phyloP scores from a whole-genome alignment of 2,797 vertebrate species.

The Schizopygopsis malacanthus region DNA sequence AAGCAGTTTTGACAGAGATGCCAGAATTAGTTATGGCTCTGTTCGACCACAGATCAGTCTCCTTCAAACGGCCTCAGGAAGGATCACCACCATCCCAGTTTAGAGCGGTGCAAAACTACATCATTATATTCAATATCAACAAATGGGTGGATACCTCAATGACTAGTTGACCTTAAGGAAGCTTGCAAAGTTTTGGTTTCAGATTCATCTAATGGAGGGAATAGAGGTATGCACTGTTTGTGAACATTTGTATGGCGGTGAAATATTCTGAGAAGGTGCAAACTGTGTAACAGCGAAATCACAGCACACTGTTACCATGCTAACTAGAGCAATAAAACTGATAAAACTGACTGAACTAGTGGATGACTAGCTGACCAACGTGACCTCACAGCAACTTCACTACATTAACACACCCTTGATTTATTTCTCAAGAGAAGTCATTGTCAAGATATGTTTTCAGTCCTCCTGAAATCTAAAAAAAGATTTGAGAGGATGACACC shows the following conservation, averaged over 20 bases:
- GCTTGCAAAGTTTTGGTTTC: not conserved
- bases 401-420: not conserved
- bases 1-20: conserved; percentile 52
- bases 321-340: not conserved
- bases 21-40: conserved; percentile 31
- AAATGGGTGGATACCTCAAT: not conserved
- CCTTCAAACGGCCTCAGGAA: not conserved
- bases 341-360: not conserved
- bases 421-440: not conserved
- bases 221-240: not conserved
- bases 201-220: not conserved
- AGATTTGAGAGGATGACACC: not conserved
- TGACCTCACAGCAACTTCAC: not conserved
- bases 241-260: not conserved
- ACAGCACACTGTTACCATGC: not conserved
- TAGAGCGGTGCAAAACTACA: not conserved
- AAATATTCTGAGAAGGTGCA: not conserved
- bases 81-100: not conserved
- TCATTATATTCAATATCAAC: not conserved
- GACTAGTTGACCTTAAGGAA: not conserved
- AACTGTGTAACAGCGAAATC: not conserved
- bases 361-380: not conserved
- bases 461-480: conserved; percentile 1
- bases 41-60: not conserved
- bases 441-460: not conserved